phyloP scores from a whole-genome alignment of 2,113 vertebrate genomes.

The Entomyzon cyanotis region DNA sequence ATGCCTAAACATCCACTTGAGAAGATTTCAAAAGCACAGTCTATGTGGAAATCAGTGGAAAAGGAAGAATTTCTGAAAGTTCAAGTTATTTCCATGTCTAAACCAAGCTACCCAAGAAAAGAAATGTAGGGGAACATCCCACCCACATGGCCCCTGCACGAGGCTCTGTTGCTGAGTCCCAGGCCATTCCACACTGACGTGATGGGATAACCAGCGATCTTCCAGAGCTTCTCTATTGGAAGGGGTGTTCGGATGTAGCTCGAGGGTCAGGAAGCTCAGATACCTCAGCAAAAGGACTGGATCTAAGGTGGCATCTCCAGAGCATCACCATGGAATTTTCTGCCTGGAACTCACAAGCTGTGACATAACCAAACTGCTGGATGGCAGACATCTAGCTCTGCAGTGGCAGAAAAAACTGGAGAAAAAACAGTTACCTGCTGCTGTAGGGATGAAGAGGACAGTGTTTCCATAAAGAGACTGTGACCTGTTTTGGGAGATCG shows the following conservation, averaged over 20 bases:
- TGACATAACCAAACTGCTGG: rapidly evolving
- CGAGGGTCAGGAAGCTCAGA: not conserved
- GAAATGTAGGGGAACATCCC: rapidly evolving
- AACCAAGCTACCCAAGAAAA: not conserved
- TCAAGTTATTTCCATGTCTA: not conserved
- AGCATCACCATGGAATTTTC: not conserved
- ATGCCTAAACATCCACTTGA: not conserved
- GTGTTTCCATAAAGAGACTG: rapidly evolving
- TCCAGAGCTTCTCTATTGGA: not conserved
- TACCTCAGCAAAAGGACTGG: not conserved
- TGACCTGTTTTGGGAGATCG: too few species aligned
- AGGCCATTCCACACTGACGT: rapidly evolving
- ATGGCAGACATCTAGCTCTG: not conserved
- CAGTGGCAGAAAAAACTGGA: not conserved
- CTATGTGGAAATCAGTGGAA: not conserved
- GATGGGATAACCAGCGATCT: rapidly evolving
- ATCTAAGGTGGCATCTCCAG: not conserved
- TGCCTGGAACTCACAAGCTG: not conserved
- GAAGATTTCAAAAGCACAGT: not conserved
- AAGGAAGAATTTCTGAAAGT: not conserved
- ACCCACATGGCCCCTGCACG: rapidly evolving
- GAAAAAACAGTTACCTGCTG: not conserved
- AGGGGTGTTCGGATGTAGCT: rapidly evolving
- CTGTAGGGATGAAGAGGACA: not conserved
- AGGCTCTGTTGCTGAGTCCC: rapidly evolving